Evolutionary conservation across 1,140 invertebrate genomes (phyloP).

Genomic region (Sycophaga agraensis): DNA sequence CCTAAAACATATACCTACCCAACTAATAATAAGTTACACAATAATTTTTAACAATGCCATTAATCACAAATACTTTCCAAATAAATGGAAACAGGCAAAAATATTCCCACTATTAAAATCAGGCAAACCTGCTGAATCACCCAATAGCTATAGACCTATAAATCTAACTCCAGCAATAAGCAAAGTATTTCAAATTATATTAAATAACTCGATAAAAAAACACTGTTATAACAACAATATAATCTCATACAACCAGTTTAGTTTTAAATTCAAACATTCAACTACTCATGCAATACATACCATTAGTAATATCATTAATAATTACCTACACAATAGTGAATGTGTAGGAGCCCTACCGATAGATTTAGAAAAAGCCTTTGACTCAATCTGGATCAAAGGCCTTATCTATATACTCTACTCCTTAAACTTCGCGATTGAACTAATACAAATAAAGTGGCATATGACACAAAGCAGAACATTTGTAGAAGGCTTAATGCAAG

Average conservation of each 20-base stretch:
- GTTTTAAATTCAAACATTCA: not conserved
- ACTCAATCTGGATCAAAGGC: slow-evolving; percentile 38
- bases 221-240: not conserved
- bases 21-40: not conserved
- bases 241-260: slow-evolving; percentile 9
- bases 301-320: not conserved
- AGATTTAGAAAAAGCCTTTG: slow-evolving; percentile 30
- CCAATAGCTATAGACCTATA: slow-evolving; percentile 12
- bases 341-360: not conserved
- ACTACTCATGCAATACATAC: slow-evolving; percentile 24
- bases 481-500: slow-evolving; percentile 6
- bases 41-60: slow-evolving; percentile 7
- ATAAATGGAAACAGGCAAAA: not conserved
- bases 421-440: slow-evolving; percentile 17
- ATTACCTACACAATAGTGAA: slow-evolving; percentile 10
- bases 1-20: not conserved
- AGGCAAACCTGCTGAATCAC: not conserved
- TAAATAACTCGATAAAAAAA: not conserved
- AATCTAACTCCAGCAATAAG: not conserved
- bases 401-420: slow-evolving; percentile 27
- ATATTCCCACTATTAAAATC: slow-evolving; percentile 22
- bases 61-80: not conserved
- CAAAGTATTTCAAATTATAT: slow-evolving; percentile 8
- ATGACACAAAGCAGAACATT: slow-evolving; percentile 23
- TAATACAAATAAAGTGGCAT: slow-evolving; percentile 27